These are phyloP conservation scores for Prostheceraeus crozeri DNA, from an alignment of 2,888 invertebrate species.

Conservation along the genomic window DNA sequence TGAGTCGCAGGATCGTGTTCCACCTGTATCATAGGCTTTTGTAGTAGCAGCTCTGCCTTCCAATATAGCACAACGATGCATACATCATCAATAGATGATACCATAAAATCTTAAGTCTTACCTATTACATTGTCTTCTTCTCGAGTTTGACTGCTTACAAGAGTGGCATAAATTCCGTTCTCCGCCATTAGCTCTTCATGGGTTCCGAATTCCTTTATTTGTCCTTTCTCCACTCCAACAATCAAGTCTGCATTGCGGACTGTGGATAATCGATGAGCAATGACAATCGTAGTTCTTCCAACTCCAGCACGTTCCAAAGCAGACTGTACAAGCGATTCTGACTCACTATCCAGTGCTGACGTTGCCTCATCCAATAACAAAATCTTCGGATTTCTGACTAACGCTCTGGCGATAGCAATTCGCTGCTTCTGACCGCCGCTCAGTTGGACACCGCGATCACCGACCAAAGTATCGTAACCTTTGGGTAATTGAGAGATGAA, in stretches of 20 bases:
- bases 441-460: slow-evolving; percentile 82
- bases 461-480: slow-evolving; percentile 62
- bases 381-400: slow-evolving; percentile 84
- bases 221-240: slow-evolving; percentile 59
- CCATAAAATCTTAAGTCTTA: no score
- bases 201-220: slow-evolving; percentile 56
- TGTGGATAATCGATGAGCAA: slow-evolving; percentile 58
- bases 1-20: no score
- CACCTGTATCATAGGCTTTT: no score
- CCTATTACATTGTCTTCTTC: no score
- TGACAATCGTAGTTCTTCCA: slow-evolving; percentile 56
- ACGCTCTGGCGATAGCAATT: slow-evolving; percentile 91
- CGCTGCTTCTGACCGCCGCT: slow-evolving; percentile 99
- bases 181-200: slow-evolving; percentile 57
- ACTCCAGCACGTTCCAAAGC: slow-evolving; percentile 65
- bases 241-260: slow-evolving; percentile 58
- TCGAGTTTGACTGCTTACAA: slow-evolving; percentile 56
- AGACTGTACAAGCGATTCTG: slow-evolving; percentile 73
- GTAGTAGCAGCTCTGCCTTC: no score
- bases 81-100: no score
- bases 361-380: slow-evolving; percentile 96
- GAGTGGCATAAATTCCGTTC: slow-evolving; percentile 54
- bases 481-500: no score
- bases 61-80: no score
- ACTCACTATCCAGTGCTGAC: slow-evolving; percentile 89